Base-by-base conservation (phyloP, 23 tunicate genomes). In the Halocynthia roretzi region DNA sequence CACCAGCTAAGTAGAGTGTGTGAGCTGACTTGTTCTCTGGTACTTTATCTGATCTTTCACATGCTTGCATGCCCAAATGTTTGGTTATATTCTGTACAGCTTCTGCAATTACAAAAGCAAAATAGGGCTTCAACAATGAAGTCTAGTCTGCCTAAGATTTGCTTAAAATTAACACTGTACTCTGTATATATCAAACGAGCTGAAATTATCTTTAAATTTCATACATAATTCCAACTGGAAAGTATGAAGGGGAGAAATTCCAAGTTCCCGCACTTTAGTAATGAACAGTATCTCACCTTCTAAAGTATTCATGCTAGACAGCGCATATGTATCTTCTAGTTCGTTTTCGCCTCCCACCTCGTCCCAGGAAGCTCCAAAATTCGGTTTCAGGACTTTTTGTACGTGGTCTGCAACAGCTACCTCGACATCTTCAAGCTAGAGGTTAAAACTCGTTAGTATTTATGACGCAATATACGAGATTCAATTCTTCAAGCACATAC, bases 41-140 rank as follows among this genome's bases (percentile, higher is more conserved):
- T 5, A 94, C 87, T 84, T 85, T 94, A 75, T 94, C 99, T 5
- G 95, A 80, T 53, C 99, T 78, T 10, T 94, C 99, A 71, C 99
- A 94, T 2, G 95, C 95, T 61, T 94, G 99, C 99, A 94, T 94
- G 48, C 99, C 99, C 14, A 94, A 80, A 70, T 87, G 78, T 72
- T 87, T 88, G 14, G 67, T 72, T 50, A 94, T 94, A 53, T 94
- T 78, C 70, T 84, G 82, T 15, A 94, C 99, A 6, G 99, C 91
- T 58, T 94, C 99, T 84, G 83, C 0, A 51, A 54, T 31, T 31
- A 31, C 44, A 31, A 31, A 31, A 31, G 44, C 44, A 31, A 31
- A 31, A 31, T 31, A 31, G 2, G 44, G 44, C 44, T 31, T 31
- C 44, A 31, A 31, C 44, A 31, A 31, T n/a, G n/a, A 4, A 31